A percentile compares a stretch with the other conserved stretches of the same genome.
phyloP scores from a whole-genome alignment of 2,888 invertebrate genomes.

The Sinelater perroti region DNA sequence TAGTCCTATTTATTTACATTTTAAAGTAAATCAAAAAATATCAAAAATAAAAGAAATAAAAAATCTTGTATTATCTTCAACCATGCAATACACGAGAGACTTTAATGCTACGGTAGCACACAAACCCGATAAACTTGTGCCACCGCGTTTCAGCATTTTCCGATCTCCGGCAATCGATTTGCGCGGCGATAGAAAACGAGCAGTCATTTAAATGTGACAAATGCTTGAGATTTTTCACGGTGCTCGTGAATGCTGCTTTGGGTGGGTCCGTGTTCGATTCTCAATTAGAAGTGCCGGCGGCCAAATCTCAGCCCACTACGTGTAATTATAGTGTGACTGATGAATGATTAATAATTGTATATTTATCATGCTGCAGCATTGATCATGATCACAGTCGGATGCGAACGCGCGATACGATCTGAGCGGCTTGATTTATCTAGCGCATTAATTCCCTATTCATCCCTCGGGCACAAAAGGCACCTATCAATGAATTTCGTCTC shows the following conservation, averaged over 20 bases:
- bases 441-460: conserved; percentile 56
- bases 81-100: too few species aligned
- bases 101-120: too few species aligned
- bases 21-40: too few species aligned
- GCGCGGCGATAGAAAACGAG: conserved; percentile 21
- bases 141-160: too few species aligned
- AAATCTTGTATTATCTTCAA: too few species aligned
- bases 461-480: conserved; percentile 46
- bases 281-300: conserved; percentile 41
- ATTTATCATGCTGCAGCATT: conserved; percentile 57
- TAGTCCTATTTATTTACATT: too few species aligned
- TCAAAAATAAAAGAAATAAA: too few species aligned
- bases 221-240: conserved; percentile 30
- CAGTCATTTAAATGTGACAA: conserved; percentile 24
- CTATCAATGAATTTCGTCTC: conserved; percentile 44
- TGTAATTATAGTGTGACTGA: conserved; percentile 59
- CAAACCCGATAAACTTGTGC: too few species aligned
- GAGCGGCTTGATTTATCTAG: conserved; percentile 53
- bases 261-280: conserved; percentile 42
- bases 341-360: conserved; percentile 59
- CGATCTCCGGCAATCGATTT: conserved; percentile 16
- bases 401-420: conserved; percentile 50
- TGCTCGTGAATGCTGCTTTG: conserved; percentile 34
- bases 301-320: conserved; percentile 45
- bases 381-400: conserved; percentile 56